Base-by-base conservation (phyloP, 2,113 vertebrate genomes). In the Myiopsitta monachus region DNA sequence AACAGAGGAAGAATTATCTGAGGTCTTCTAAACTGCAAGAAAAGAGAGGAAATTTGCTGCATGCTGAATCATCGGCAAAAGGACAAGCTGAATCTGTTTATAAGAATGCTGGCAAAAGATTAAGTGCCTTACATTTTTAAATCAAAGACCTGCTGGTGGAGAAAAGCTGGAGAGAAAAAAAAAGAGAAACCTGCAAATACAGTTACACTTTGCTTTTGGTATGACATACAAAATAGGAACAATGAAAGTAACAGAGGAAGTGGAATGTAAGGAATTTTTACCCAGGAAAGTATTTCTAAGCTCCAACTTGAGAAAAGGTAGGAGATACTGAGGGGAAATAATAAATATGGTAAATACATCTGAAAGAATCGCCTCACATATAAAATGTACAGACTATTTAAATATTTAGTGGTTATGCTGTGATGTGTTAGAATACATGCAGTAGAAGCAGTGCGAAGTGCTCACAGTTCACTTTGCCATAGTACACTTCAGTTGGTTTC, bases 1-100 rank as follows among this genome's bases (percentile, higher is more conserved):
- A 97, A 93, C 64, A 94, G 87, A 95, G 88, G 57, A 85, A 94
- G 96, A 97, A 97, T 97, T 96, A 96, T 95, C 81, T 68, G 64
- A 92, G 24, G 43, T 73, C 76, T 55, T 92, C 54, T 92, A 69
- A 96, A 96, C 51, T 84, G 55, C 93, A 97, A 95, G 76, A 74
- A 92, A 88, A 64, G 73, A 82, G 85, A 92, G 85, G 64, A 96
- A 94, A 95, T 95, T 91, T 84, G 67, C 47, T 95, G 59, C 83
- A 81, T 54, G 79, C 67, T 96, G 95, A 95, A 96, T 54, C 90
- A 91, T 43, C 3, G 9, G 87, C 77, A 84, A 94, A 94, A 83
- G 89, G 74, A 92, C 88, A 89, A 95, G 77, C 52, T 87, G 88
- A 90, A 94, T 92, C 81, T 93, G 92, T 95, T 95, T 95, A 83